These are phyloP conservation scores for Platypus cylindrus DNA, from an alignment of 2,888 invertebrate species.

Conservation along the genomic window DNA sequence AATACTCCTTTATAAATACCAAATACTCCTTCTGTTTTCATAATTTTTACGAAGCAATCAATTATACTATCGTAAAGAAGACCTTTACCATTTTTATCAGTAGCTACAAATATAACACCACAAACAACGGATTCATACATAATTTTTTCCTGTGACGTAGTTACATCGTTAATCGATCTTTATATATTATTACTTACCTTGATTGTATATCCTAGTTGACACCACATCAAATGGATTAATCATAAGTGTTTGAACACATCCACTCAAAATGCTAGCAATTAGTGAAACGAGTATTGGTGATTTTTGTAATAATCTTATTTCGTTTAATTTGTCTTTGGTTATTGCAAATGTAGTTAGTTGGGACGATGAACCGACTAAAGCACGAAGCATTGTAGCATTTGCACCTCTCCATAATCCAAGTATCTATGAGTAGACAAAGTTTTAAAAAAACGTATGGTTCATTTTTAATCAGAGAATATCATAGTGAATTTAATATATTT, in stretches of 20 bases:
- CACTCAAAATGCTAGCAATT: slow-evolving; percentile 61
- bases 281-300: slow-evolving; percentile 47
- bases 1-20: slow-evolving; percentile 86
- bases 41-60: slow-evolving; percentile 68
- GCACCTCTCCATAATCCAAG: slow-evolving; percentile 69
- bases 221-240: slow-evolving; percentile 84
- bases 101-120: slow-evolving; percentile 35
- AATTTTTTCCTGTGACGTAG: too few relatives aligned
- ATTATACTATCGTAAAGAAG: slow-evolving; percentile 56
- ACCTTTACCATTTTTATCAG: slow-evolving; percentile 47
- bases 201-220: slow-evolving; percentile 83
- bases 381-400: slow-evolving; percentile 53
- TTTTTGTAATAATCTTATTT: slow-evolving; percentile 27
- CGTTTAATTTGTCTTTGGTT: slow-evolving; percentile 39
- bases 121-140: not conserved
- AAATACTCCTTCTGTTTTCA: slow-evolving; percentile 57
- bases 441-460: too few relatives aligned
- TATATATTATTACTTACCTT: slow-evolving; percentile 55
- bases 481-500: too few relatives aligned
- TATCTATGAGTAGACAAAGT: too few relatives aligned
- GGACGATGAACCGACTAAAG: slow-evolving; percentile 68
- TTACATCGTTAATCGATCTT: too few relatives aligned
- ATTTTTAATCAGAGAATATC: too few relatives aligned
- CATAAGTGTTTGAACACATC: slow-evolving; percentile 55
- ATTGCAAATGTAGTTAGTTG: slow-evolving; percentile 73